Conservation (phyloP, 2,113 vertebrate species). For the Pteronura brasiliensis region DNA sequence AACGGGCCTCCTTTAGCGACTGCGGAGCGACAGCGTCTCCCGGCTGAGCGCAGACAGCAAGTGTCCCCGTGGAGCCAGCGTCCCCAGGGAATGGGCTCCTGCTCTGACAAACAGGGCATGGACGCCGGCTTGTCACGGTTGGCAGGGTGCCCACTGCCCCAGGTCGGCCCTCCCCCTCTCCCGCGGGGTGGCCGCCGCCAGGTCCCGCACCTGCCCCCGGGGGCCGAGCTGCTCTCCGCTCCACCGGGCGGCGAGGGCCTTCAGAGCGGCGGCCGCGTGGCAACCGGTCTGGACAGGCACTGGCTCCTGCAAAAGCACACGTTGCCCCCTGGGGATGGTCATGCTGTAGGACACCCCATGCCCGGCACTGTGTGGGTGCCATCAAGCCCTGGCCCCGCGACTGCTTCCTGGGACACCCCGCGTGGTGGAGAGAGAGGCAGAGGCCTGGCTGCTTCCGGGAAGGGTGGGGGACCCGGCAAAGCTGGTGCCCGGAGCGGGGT, state of each 20-base stretch:
- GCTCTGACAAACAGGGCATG: not conserved
- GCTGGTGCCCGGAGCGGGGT: rapidly evolving
- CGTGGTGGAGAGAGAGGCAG: not conserved
- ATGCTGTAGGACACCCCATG: rapidly evolving
- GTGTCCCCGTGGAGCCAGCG: rapidly evolving
- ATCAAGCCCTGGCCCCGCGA: rapidly evolving
- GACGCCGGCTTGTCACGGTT: rapidly evolving
- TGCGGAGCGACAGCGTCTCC: rapidly evolving
- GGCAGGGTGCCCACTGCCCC: rapidly evolving
- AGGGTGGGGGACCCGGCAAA: rapidly evolving
- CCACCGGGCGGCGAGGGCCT: not conserved
- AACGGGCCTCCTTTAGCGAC: not conserved
- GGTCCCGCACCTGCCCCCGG: rapidly evolving
- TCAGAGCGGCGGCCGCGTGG: rapidly evolving
- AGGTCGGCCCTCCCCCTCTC: rapidly evolving
- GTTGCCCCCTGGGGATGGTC: rapidly evolving
- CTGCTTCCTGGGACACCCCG: not conserved
- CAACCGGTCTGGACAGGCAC: rapidly evolving
- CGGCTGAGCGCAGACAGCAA: rapidly evolving
- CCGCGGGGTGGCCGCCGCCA: rapidly evolving
- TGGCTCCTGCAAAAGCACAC: rapidly evolving
- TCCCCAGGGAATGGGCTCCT: not conserved
- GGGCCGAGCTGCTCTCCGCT: rapidly evolving
- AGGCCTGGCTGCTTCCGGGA: rapidly evolving
- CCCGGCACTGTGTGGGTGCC: rapidly evolving